Evolutionary conservation across 1,140 invertebrate genomes (phyloP), one percentile per base, ranked within the genome.

Genomic region (Lepidostoma basale): DNA sequence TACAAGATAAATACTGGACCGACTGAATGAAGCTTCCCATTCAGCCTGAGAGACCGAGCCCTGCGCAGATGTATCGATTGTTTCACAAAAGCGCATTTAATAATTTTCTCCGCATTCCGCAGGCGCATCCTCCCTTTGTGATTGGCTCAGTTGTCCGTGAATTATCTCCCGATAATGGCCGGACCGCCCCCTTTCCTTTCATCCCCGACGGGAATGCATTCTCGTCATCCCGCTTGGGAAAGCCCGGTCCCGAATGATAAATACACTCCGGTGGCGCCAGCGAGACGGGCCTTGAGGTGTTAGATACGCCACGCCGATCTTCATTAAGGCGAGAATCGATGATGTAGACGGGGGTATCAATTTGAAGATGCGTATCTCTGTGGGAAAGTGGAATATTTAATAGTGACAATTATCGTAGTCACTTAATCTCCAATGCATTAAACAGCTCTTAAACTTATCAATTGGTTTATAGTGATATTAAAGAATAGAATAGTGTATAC

Each of bases 41-140:
- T 44, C 1, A 45, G 10, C 6, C 20, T 62, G 45, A 62, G 59
- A 39, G 4, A 5, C 59, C 45, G 16, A 45, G 12, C 59, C 47
- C 14, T 8, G 25, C 42, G n/a, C n/a, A 14, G 18, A 16, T 45
- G 14, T 25, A 1, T 10, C 59, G 42, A 40, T 62, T 62, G 59
- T 62, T 62, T 62, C 59, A 20, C 23, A 62, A 62, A 26, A 45
- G 59, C 25, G 39, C 54, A 68, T 68, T 62, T 68, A 59, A 68
- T 68, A 63, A 64, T 69, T 69, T 69, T 69, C 68, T 65, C 12
- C 60, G 68, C 68, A 69, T 69, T 69, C 68, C 45, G 20, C 23
- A n/a, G 49, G n/a, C 5, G 12, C 30, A 58, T 39, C 3, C 5
- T 25, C n/a, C 40, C 30, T 14, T 44, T 56, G 64, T 67, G 16